These are phyloP conservation scores for Oryzaephilus surinamensis DNA, from an alignment of 1,140 invertebrate genomes.

Conservation along the genomic window DNA sequence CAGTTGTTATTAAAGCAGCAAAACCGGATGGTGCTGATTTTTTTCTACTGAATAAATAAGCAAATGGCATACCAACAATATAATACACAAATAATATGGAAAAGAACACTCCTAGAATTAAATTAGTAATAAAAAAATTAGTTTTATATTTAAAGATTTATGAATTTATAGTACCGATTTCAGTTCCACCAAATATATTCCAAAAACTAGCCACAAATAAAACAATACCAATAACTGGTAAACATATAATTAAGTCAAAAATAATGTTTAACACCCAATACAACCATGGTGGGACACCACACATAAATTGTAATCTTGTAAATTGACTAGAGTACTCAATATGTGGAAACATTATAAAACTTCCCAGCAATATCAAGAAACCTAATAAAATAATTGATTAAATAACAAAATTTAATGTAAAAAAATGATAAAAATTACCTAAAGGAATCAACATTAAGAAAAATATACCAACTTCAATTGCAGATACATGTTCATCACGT, in stretches of 20 bases:
- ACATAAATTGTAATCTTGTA: slow-evolving; percentile 55
- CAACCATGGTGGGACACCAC: slow-evolving; percentile 43
- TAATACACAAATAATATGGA: slow-evolving; percentile 19
- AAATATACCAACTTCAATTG: slow-evolving; percentile 18
- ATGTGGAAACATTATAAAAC: slow-evolving; percentile 43
- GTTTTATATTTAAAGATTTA: slow-evolving; percentile 10
- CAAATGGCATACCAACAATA: slow-evolving; percentile 23
- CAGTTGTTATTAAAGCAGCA: slow-evolving; percentile 21
- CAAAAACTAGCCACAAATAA: slow-evolving; percentile 2
- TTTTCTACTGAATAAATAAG: slow-evolving; percentile 28
- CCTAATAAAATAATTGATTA: slow-evolving; percentile 11
- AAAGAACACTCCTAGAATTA: slow-evolving; percentile 19
- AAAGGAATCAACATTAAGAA: slow-evolving; percentile 29
- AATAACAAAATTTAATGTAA: too few relatives aligned
- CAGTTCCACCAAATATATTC: neutral
- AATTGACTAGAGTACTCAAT: slow-evolving; percentile 39
- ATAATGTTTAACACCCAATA: slow-evolving; percentile 49
- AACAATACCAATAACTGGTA: neutral
- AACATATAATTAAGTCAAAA: slow-evolving; percentile 40
- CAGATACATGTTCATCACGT: slow-evolving; percentile 18
- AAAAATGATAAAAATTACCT: slow-evolving; percentile 15
- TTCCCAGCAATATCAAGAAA: slow-evolving; percentile 22
- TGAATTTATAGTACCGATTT: slow-evolving; percentile 10
- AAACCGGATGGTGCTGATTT: slow-evolving; percentile 23
- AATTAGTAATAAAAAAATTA: slow-evolving; percentile 2